phyloP scores from a whole-genome alignment of 2,113 vertebrate genomes.

The Nansenia antarctica region DNA sequence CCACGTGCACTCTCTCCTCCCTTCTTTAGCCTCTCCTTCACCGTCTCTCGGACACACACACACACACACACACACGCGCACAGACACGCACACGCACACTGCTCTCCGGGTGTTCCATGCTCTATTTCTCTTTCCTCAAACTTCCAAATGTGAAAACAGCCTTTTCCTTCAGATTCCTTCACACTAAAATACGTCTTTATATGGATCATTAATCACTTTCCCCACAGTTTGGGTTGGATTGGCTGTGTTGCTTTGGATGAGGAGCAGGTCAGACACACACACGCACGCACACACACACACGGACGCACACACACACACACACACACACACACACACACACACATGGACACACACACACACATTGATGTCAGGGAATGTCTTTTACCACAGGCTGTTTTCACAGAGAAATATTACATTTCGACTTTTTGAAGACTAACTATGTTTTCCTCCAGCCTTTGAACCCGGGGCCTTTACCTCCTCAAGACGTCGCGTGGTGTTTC shows the following conservation, averaged over 20 bases:
- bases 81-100: too few relatives aligned
- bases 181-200: conserved; percentile 70
- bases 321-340: too few relatives aligned
- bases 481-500: too few relatives aligned
- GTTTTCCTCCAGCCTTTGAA: too few relatives aligned
- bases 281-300: background rate
- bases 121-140: conserved; percentile 35
- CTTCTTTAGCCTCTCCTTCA: background rate
- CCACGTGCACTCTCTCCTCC: background rate
- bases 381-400: too few relatives aligned
- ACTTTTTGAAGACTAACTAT: too few relatives aligned
- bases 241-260: conserved; percentile 27
- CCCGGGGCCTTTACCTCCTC: too few relatives aligned
- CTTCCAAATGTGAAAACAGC: conserved; percentile 51
- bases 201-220: conserved; percentile 63
- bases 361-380: too few relatives aligned
- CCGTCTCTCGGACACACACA: conserved; percentile 1
- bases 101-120: conserved; percentile 21
- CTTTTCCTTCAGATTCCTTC: conserved; percentile 68
- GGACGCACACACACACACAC: background rate
- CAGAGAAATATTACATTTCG: too few relatives aligned
- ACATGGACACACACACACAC: too few relatives aligned
- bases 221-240: conserved; percentile 69
- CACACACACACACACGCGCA: too few relatives aligned
- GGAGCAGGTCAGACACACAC: conserved; percentile 11